Evolutionary conservation across 2,888 invertebrate species (phyloP).

Genomic region (Agrenia bidenticulata): DNA sequence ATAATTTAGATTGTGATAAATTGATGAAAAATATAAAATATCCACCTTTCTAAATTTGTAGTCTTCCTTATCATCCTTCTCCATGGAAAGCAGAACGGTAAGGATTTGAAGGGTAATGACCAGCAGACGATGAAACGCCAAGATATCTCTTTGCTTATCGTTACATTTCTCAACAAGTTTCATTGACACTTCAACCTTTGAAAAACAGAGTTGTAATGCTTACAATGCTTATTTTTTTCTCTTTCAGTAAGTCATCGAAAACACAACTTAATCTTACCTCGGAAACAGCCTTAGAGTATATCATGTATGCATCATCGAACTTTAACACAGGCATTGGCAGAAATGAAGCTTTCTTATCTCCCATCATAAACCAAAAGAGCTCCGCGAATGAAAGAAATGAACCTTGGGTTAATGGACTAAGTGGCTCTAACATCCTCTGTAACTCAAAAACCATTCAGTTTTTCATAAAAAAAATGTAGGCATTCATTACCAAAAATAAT

Average conservation of each 20-base stretch:
- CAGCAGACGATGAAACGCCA: conserved; percentile 78
- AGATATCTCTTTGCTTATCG: conserved; percentile 65
- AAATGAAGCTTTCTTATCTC: conserved; percentile 62
- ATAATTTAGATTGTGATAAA: neutral
- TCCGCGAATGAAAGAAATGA: conserved; percentile 93
- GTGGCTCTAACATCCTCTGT: conserved; percentile 84
- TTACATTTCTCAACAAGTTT: conserved; percentile 42
- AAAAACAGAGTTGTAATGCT: neutral
- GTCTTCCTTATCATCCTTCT: conserved; percentile 49
- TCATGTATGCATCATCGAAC: conserved; percentile 77
- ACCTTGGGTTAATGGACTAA: conserved; percentile 93
- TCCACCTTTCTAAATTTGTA: conserved; percentile 53
- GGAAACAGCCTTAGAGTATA: conserved; percentile 74
- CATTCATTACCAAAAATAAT: too few relatives aligned
- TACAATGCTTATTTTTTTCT: neutral
- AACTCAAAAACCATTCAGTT: conserved; percentile 20
- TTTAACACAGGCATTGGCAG: conserved; percentile 71
- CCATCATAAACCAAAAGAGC: conserved; percentile 90
- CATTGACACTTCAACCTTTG: conserved; percentile 50
- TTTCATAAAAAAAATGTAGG: conserved; percentile 5
- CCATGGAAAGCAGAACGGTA: conserved; percentile 48
- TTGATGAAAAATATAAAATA: neutral
- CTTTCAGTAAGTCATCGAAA: conserved; percentile 8
- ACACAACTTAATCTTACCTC: conserved; percentile 56
- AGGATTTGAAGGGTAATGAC: conserved; percentile 66